Conservation (phyloP, 2,797 vertebrate species). For the Lacerta viridis region DNA sequence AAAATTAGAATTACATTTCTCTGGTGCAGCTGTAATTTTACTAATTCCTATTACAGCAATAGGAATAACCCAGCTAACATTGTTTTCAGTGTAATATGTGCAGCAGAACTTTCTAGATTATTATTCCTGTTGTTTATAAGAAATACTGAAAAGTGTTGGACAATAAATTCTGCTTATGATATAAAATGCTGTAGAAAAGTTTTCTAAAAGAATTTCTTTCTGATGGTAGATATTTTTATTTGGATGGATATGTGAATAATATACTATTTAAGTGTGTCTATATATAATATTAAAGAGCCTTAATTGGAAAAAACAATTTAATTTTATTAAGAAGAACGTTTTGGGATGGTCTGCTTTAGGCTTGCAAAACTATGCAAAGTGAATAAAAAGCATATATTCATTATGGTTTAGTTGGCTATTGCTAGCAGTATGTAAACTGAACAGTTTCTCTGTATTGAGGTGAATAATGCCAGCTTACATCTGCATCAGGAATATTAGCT, state of each 20-base stretch:
- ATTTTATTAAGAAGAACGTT: neutral
- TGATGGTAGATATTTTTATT: neutral
- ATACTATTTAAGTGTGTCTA: neutral
- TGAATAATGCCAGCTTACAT: slow-evolving; percentile 32
- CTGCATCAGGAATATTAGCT: slow-evolving; percentile 26
- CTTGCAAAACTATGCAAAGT: neutral
- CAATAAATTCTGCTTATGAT: neutral
- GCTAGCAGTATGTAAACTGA: slow-evolving; percentile 28
- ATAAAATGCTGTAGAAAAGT: neutral
- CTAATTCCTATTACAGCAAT: neutral
- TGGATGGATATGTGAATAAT: neutral
- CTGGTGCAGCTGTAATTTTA: neutral
- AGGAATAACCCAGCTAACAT: no score
- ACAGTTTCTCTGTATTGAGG: slow-evolving; percentile 25
- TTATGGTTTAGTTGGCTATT: slow-evolving; percentile 22
- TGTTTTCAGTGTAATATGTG: no score
- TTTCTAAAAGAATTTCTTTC: neutral
- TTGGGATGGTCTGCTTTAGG: neutral
- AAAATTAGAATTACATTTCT: neutral
- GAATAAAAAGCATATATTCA: neutral
- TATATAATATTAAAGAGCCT: neutral
- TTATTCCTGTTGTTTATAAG: neutral
- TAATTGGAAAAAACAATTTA: neutral
- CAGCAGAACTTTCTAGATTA: no score
- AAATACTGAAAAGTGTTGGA: neutral